Percentiles rank a stretch among this genome's conserved stretches.
Conservation (phyloP, 2,113 vertebrate genomes). For the Danio rerio region GRCz12tu NC_133180.1:16961001-16961500, state of each 20-base stretch:
- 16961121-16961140: background rate
- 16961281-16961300: background rate
- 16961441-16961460: background rate
- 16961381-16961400: slow-evolving; percentile 20
- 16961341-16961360: background rate
- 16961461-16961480: background rate
- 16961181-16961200: slow-evolving; percentile 7
- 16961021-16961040: too few species aligned
- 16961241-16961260: background rate
- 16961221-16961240: background rate
- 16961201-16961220: background rate
- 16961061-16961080: too few species aligned
- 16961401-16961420: background rate
- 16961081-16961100: too few species aligned
- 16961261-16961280: background rate
- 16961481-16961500: background rate
- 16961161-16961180: background rate
- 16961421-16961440: slow-evolving; percentile 7
- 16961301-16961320: slow-evolving; percentile 23
- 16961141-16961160: background rate
- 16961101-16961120: background rate
- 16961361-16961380: background rate
- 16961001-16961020: too few species aligned
- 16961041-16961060: too few species aligned
- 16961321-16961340: slow-evolving; percentile 13